Base-by-base conservation (phyloP, 37 sponge, comb jelly and placozoan species). In the Haliclona indistincta region DNA sequence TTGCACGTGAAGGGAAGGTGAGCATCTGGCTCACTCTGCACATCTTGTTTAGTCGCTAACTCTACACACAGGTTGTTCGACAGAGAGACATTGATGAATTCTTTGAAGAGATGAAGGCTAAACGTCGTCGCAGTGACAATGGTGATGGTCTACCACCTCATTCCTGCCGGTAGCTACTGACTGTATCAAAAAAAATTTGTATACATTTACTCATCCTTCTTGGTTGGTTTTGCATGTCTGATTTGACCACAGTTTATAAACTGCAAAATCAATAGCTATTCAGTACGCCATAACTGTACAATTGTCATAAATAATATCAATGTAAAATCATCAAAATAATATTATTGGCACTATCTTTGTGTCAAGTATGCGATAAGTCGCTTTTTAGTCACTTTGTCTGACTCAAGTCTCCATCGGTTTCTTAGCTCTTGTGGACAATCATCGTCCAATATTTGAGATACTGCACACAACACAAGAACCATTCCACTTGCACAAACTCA, bases 11-110 rank as follows among this genome's bases (percentile, higher is more conserved):
- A 35, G 78, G 74, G 26, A 84, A 81, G 71, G 94, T 88, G 30
- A 45, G 45, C 19, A 40, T 2, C 6, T 0, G 26, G 45, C 3
- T 53, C 37, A 36, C n/a, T 74, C 32, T 62, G 23, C 3, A 15
- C 7, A 7, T 7, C 61, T 23, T 40, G 13, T 1, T 34, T 38
- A 20, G 34, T 43, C 1, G 6, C 33, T 47, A 22, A 25, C 25
- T 41, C 4, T 37, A 6, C 23, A 42, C 62, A 61, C 39, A 88
- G 88, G 83, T 87, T n/a, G 89, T 95, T 32, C 78, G 73, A 5
- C 71, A 70, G 56, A 81, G 78, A 79, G 96, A 95, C 52, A 78
- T 95, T 54, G 75, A 88, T 35, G 79, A 63, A 7, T 95, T 95
- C 76, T 95, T 95, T 79, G 91, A 90, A 43, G 75, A 76, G 36